Base-by-base conservation (phyloP, 2,888 invertebrate genomes). In the Mimumesa dahlbomi region DNA sequence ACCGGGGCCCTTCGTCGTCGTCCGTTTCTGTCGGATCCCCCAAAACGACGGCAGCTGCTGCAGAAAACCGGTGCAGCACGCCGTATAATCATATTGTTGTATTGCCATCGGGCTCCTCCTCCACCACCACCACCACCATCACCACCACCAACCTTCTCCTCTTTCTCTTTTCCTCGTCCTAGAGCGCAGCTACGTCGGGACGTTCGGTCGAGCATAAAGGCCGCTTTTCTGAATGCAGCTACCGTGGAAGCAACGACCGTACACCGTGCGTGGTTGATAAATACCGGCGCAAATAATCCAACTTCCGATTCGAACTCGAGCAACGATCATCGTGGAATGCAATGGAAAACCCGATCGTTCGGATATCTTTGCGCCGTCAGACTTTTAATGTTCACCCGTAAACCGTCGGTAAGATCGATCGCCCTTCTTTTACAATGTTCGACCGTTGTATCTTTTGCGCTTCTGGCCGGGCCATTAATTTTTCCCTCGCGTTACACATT, bases 1-100 rank as follows among this genome's bases (percentile, higher is more conserved):
- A 65, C 3, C 25, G 25, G 56, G 64, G 64, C 75, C 71, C 57
- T 72, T 57, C 66, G 59, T 69, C 66, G 59, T 69, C 69, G 62
- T 70, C 46, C 65, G 66, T 80, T 79, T 73, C 77, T 73, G 77
- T 72, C 69, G 78, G 82, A 82, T 79, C 82, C 83, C 76, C 82
- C 73, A 82, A 83, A 83, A 79, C 82, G 75, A 76, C 78, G 76
- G 75, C 83, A 83, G 85, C 84, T 83, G 85, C 84, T 76, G 83
- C 83, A 84, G 80, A 83, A 81, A 85, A 86, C 85, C 85, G 85
- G 85, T 85, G 85, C 85, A 79, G 81, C 84, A 82, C 75, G 79
- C 70, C 67, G 80, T 84, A 86, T 84, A 84, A 84, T 87, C 85
- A 87, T 82, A 87, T 87, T 86, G 83, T 85, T 82, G 75, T 78